Evolutionary conservation across 2,888 invertebrate genomes (phyloP), one percentile per base, ranked within the genome.

Genomic region (Nomada fucata): DNA sequence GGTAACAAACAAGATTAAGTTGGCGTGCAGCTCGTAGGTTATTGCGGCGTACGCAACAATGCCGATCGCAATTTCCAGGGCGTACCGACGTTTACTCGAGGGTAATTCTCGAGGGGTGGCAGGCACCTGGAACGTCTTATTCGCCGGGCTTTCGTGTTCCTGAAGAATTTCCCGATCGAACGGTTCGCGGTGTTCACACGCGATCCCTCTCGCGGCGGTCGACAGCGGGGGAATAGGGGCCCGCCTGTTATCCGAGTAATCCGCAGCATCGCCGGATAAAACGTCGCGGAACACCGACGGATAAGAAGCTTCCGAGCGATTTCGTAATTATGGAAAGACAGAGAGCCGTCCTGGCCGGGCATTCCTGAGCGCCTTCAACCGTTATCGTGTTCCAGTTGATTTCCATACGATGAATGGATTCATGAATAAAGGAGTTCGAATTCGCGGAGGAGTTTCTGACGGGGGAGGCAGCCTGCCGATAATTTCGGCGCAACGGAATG

Each of bases 361-460:
- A 72, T 85, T 84, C 76, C 76, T 76, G 69, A 78, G 71, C 63
- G 75, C 55, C 73, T 65, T 68, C 70, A 68, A 68, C 59, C 26
- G 61, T 79, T 83, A 77, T 84, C 76, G 71, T 74, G 68, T 73
- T 77, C 70, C 44, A 44, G 61, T 78, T 76, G 79, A 87, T 87
- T 84, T 83, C 67, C 78, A 81, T 68, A 71, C 67, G 75, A 85
- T 76, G 82, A 85, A 85, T 74, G 77, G 83, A 75, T 64, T 80
- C 85, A 83, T 83, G 85, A 85, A 87, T 86, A 86, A 87, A 81
- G 71, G 78, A 68, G 60, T 81, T 74, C 2, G 13, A 15, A 36
- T 36, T 36, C 36, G 36, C 7, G 36, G 36, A 9, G 36, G 36
- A 36, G 5, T 36, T 47, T 47, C 47, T 13, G 47, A 15, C 1